Percentiles rank a stretch among this genome's conserved stretches.
phyloP scores from a whole-genome alignment of 1,140 invertebrate species.

The Drosophila busckii region DNA sequence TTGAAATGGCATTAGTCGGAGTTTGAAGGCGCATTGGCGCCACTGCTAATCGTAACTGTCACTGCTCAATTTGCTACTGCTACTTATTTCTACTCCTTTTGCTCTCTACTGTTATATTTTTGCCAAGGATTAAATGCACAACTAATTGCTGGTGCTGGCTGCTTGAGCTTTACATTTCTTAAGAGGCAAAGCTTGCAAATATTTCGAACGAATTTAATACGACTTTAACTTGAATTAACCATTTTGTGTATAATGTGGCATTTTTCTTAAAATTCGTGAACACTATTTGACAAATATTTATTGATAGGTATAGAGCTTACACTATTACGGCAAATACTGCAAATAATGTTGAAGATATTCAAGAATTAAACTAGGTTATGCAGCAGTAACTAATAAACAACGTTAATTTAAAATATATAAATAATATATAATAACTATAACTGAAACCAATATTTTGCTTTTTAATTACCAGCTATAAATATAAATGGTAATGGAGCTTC shows the following conservation, averaged over 20 bases:
- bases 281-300: too few species aligned
- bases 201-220: slow-evolving; percentile 38
- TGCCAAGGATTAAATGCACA: slow-evolving; percentile 41
- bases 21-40: not conserved
- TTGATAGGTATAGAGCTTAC: too few species aligned
- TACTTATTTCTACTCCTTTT: slow-evolving; percentile 8
- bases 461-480: slow-evolving; percentile 33
- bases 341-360: too few species aligned
- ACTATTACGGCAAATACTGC: too few species aligned
- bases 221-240: too few species aligned
- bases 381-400: too few species aligned
- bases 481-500: not conserved
- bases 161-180: slow-evolving; percentile 23
- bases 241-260: too few species aligned
- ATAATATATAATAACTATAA: too few species aligned
- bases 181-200: slow-evolving; percentile 26
- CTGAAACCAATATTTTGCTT: too few species aligned
- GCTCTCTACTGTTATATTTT: slow-evolving; percentile 15
- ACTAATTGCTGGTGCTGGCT: slow-evolving; percentile 45
- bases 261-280: too few species aligned
- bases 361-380: too few species aligned
- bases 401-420: too few species aligned
- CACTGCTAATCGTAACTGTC: slow-evolving; percentile 23
- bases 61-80: not conserved
- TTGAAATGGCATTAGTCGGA: slow-evolving; percentile 9